These are phyloP conservation scores for Bufo bufo DNA, from an alignment of 2,113 vertebrate species.

Conservation along the genomic window DNA sequence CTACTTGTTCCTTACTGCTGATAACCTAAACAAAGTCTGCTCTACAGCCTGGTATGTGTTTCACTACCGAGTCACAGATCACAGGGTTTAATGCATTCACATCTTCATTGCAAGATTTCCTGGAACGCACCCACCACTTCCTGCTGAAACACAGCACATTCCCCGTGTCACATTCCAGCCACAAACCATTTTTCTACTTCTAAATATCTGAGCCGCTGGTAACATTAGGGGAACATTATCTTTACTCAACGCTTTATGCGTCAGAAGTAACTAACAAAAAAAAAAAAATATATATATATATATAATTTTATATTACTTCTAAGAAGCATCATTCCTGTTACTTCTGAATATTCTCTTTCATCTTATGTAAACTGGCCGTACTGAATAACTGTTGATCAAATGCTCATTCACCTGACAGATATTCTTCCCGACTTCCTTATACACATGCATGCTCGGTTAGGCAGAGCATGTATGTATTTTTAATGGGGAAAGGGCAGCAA, in stretches of 20 bases:
- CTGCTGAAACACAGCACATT: constrained; percentile 21
- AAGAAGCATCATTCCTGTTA: no score
- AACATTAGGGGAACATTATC: not conserved
- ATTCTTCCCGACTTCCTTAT: no score
- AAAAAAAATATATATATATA: no score
- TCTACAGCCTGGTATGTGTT: not conserved
- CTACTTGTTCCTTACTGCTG: not conserved
- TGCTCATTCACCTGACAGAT: no score
- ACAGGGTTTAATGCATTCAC: constrained; percentile 8
- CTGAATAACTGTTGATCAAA: no score
- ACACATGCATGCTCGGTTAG: no score
- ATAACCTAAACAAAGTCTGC: not conserved
- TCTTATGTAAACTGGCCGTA: no score
- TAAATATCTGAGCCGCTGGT: not conserved
- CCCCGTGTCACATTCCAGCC: constrained; percentile 25
- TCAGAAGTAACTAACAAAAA: no score
- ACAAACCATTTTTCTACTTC: not conserved
- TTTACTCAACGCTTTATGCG: not conserved
- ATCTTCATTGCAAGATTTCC: constrained; percentile 39
- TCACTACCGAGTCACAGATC: constrained; percentile 11
- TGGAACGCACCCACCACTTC: constrained; percentile 37
- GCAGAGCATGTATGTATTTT: no score
- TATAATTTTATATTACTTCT: no score
- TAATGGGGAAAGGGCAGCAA: no score
- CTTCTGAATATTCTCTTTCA: no score